Evolutionary conservation across 1,140 invertebrate genomes (phyloP).

Genomic region (Apis cerana): DNA sequence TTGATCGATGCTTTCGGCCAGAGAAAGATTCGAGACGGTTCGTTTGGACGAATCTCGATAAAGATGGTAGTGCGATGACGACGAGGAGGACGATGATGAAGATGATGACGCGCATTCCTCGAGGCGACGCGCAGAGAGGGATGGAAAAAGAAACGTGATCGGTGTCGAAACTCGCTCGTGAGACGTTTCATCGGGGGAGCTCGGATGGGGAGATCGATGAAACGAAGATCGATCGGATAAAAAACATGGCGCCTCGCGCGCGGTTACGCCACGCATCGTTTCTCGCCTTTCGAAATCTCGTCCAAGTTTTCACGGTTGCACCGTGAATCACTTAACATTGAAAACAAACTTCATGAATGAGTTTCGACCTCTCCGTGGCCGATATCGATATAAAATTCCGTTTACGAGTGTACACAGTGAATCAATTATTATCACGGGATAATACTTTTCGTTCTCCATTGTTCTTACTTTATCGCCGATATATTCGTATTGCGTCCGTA

Average conservation of each 20-base stretch:
- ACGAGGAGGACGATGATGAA: conserved; percentile 41
- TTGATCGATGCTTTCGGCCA: conserved; percentile 58
- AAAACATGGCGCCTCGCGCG: neutral
- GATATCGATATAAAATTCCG: conserved; percentile 25
- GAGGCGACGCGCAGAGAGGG: neutral
- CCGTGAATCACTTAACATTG: conserved; percentile 31
- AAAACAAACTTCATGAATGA: conserved; percentile 24
- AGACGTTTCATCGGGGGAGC: conserved; percentile 19
- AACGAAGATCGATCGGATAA: conserved; percentile 16
- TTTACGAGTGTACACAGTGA: neutral
- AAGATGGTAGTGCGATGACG: conserved; percentile 1
- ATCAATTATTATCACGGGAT: conserved; percentile 21
- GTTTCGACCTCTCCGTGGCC: neutral
- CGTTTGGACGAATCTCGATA: neutral
- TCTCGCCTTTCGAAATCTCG: neutral
- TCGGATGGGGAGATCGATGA: conserved; percentile 30
- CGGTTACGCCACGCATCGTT: neutral
- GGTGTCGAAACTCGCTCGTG: conserved; percentile 12
- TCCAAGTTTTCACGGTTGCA: neutral
- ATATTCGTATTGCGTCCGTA: conserved; percentile 25
- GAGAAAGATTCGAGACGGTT: conserved; percentile 7
- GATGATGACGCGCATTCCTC: conserved; percentile 56
- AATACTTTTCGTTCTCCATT: conserved; percentile 36
- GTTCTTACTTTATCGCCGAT: conserved; percentile 31
- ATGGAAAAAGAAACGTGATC: conserved; percentile 14